Percentiles rank a stretch among this genome's conserved stretches.
phyloP scores from a whole-genome alignment of 2,888 invertebrate species.

The Xanthorhoe spadicearia region DNA sequence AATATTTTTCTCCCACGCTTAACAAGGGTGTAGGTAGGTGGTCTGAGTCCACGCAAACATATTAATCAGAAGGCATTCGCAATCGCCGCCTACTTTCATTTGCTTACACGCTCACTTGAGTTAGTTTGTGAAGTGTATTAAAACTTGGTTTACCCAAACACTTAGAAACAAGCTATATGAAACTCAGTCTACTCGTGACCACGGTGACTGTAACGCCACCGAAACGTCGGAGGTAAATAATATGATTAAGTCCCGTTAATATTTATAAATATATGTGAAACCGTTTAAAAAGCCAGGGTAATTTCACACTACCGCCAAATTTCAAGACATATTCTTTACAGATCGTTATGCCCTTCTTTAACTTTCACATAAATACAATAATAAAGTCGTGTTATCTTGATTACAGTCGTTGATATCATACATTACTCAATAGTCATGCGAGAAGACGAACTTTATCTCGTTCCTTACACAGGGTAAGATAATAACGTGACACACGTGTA shows the following conservation, averaged over 20 bases:
- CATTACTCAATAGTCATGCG: constrained; percentile 9
- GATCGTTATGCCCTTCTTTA: too few relatives aligned
- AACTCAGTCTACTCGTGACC: too few relatives aligned
- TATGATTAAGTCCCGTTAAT: too few relatives aligned
- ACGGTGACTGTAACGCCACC: too few relatives aligned
- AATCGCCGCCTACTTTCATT: constrained; percentile 34
- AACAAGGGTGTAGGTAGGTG: constrained; percentile 49
- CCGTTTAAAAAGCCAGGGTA: too few relatives aligned
- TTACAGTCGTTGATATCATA: background rate
- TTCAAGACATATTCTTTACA: too few relatives aligned
- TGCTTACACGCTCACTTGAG: constrained; percentile 23
- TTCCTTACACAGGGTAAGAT: constrained; percentile 16
- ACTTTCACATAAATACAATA: too few relatives aligned
- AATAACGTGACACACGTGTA: constrained; percentile 31
- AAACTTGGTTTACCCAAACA: constrained; percentile 26
- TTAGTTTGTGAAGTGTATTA: constrained; percentile 21
- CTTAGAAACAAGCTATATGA: too few relatives aligned
- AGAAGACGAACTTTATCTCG: constrained; percentile 13
- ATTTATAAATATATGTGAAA: too few relatives aligned
- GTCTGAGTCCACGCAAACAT: constrained; percentile 44
- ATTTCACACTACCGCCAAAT: constrained; percentile 11
- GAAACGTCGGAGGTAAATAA: too few relatives aligned
- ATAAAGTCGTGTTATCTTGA: background rate
- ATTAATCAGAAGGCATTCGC: constrained; percentile 42
- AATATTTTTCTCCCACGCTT: constrained; percentile 46